A percentile compares a stretch with the other conserved stretches of the same genome.
Evolutionary conservation across 1,140 invertebrate species (phyloP).

Genomic region (Trichogramma pretiosum): DNA sequence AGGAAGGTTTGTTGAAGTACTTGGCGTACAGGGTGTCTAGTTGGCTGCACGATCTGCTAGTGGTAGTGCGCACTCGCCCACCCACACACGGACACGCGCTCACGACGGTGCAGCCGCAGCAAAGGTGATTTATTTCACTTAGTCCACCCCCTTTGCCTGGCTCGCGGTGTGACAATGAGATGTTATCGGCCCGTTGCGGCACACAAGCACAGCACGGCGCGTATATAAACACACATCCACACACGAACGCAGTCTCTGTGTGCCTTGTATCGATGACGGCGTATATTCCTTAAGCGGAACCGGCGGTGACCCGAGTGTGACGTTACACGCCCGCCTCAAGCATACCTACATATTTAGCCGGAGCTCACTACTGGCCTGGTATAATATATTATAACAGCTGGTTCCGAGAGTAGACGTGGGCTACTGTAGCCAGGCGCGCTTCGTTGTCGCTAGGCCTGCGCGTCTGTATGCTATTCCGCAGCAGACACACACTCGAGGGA

Average conservation of each 20-base stretch:
- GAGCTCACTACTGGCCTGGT: constrained; percentile 8
- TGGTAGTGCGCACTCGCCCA: too few relatives aligned
- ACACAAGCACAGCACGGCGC: constrained; percentile 1
- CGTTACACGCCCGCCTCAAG: constrained; percentile 20
- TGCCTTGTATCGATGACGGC: neutral
- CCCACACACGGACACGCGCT: too few relatives aligned
- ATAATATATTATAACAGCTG: constrained; percentile 30
- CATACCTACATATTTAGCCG: constrained; percentile 8
- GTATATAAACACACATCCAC: constrained; percentile 1
- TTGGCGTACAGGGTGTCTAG: constrained; percentile 4
- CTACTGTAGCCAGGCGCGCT: neutral
- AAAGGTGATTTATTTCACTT: constrained; percentile 31
- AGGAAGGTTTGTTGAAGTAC: constrained; percentile 12
- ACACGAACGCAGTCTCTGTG: neutral
- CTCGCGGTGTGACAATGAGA: constrained; percentile 39
- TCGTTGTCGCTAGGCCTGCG: neutral
- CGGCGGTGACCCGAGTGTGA: constrained; percentile 5
- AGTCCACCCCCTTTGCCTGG: too few relatives aligned
- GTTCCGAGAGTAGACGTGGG: constrained; percentile 10
- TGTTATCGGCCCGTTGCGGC: constrained; percentile 31
- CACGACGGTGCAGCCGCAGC: constrained; percentile 11
- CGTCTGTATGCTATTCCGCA: neutral
- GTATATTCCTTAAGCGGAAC: neutral
- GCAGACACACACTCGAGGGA: neutral
- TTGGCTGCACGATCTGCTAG: constrained; percentile 19